Conservation (phyloP, 2,797 vertebrate species). For the Clarias fuscus region DNA sequence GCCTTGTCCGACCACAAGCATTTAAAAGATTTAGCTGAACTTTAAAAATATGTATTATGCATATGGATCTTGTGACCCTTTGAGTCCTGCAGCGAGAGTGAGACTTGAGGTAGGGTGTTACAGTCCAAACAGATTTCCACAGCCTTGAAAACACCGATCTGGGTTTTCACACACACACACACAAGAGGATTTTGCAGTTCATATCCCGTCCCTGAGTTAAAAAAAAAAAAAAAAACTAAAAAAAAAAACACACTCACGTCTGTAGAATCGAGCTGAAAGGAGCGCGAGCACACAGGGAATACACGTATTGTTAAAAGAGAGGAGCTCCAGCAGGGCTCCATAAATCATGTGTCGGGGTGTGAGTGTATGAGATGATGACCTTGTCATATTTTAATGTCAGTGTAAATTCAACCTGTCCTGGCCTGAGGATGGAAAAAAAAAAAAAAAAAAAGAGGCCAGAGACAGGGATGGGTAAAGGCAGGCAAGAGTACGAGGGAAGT, state of each 20-base stretch:
- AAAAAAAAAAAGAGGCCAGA: conserved; percentile 34
- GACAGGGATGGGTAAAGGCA: background rate
- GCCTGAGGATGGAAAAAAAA: conserved; percentile 49
- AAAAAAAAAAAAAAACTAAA: background rate
- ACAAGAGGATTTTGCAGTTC: background rate
- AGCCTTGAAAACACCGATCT: background rate
- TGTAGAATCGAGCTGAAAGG: conserved; percentile 24
- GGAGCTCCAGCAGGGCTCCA: conserved; percentile 51
- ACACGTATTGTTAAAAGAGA: conserved; percentile 52
- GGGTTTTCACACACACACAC: background rate
- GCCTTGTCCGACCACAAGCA: conserved; percentile 31
- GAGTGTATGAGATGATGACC: conserved; percentile 70
- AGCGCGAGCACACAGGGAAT: conserved; percentile 40
- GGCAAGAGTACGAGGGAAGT: background rate
- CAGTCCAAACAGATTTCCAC: background rate
- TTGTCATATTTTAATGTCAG: conserved; percentile 75
- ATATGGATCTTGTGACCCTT: background rate
- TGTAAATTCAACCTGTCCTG: conserved; percentile 59
- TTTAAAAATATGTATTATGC: background rate
- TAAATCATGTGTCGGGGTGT: conserved; percentile 69
- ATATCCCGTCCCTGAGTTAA: background rate
- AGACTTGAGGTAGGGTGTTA: background rate
- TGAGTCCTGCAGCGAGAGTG: conserved; percentile 4
- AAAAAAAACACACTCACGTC: background rate
- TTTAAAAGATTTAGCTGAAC: conserved; percentile 13